A percentile compares a stretch with the other conserved stretches of the same genome.
These are phyloP conservation scores for Prosapia bicincta DNA, from an alignment of 2,888 invertebrate genomes.

Conservation along the genomic window DNA sequence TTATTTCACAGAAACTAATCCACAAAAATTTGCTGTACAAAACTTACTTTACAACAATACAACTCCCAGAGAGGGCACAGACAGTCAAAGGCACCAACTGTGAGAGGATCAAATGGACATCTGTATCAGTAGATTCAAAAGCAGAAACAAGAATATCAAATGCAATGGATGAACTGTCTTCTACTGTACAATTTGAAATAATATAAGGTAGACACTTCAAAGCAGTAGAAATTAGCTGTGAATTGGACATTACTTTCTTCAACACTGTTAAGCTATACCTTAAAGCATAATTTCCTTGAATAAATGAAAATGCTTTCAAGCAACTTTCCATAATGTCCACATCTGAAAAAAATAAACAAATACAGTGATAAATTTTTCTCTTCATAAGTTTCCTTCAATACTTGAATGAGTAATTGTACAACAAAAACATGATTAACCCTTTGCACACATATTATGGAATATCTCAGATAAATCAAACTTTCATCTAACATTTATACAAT, in stretches of 20 bases:
- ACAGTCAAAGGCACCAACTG: not conserved
- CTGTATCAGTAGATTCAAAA: not conserved
- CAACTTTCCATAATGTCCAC: not conserved
- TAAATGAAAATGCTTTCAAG: not conserved
- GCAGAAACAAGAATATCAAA: not conserved
- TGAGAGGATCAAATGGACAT: not conserved
- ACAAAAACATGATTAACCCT: no score
- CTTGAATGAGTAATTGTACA: no score
- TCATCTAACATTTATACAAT: no score
- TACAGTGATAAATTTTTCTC: no score
- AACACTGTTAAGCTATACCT: not conserved
- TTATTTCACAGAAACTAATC: no score
- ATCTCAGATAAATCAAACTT: no score
- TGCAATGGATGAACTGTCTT: not conserved
- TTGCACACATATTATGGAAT: no score
- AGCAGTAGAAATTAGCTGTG: not conserved
- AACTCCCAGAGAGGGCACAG: not conserved
- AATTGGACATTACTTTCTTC: not conserved
- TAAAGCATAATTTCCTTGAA: not conserved
- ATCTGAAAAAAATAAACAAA: not conserved
- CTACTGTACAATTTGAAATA: not conserved
- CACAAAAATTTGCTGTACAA: no score
- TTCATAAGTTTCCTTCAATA: no score
- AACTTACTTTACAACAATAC: not conserved
- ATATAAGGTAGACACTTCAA: not conserved